Percentiles rank a stretch among this genome's conserved stretches.
Evolutionary conservation across 2,797 vertebrate genomes (phyloP).

Genomic region (Lagocephalus sceleratus): DNA sequence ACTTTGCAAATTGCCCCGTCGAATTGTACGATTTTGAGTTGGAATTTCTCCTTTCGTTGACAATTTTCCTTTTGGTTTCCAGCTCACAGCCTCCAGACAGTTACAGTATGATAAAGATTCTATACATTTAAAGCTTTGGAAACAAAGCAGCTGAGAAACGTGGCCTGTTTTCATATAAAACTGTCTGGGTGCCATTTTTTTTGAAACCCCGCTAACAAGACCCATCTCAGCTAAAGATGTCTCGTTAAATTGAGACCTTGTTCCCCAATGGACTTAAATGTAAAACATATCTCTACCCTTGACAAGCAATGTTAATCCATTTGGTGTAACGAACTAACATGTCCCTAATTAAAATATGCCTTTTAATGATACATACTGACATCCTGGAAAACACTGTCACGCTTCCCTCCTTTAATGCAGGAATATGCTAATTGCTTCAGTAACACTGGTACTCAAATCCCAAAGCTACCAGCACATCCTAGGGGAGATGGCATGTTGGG

Average conservation of each 20-base stretch:
- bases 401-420: slow-evolving; percentile 78
- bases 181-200: slow-evolving; percentile 59
- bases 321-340: slow-evolving; percentile 83
- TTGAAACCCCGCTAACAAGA: slow-evolving; percentile 60
- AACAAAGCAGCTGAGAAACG: slow-evolving; percentile 33
- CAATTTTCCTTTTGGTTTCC: slow-evolving; percentile 30
- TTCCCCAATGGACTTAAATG: slow-evolving; percentile 77
- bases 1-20: slow-evolving; percentile 20
- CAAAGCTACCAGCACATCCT: slow-evolving; percentile 66
- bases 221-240: slow-evolving; percentile 68
- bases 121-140: slow-evolving; percentile 46
- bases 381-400: slow-evolving; percentile 79
- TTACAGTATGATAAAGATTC: slow-evolving; percentile 52
- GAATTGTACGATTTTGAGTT: slow-evolving; percentile 18
- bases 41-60: slow-evolving; percentile 11
- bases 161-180: slow-evolving; percentile 53
- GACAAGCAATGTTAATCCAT: slow-evolving; percentile 83
- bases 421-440: slow-evolving; percentile 87
- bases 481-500: slow-evolving; percentile 68
- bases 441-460: slow-evolving; percentile 79
- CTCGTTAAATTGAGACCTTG: slow-evolving; percentile 77
- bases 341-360: slow-evolving; percentile 84
- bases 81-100: slow-evolving; percentile 37
- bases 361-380: slow-evolving; percentile 83
- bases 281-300: slow-evolving; percentile 79